phyloP scores from a whole-genome alignment of 64 coral and sea anemone genomes.

The Montipora efflorescens region DNA sequence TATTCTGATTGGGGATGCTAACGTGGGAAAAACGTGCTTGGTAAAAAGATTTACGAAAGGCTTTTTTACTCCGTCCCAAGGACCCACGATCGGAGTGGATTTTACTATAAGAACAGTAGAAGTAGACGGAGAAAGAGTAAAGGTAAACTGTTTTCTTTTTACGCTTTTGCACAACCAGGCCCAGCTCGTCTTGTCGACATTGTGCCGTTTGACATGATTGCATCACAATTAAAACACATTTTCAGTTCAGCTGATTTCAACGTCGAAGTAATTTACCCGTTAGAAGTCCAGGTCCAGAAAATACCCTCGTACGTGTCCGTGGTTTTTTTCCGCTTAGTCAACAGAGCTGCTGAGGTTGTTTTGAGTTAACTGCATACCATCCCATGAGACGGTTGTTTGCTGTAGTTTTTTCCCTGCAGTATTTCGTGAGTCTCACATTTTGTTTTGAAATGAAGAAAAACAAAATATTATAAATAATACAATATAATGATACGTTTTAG shows the following conservation, averaged over 20 bases:
- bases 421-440: neutral
- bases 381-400: too few relatives aligned
- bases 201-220: too few relatives aligned
- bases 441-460: constrained; percentile 11
- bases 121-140: constrained; percentile 93
- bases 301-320: too few relatives aligned
- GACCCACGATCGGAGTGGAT: constrained; percentile 98
- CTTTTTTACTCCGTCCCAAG: constrained; percentile 89
- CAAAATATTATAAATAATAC: constrained; percentile 27
- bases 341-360: too few relatives aligned
- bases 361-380: too few relatives aligned
- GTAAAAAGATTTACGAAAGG: constrained; percentile 95
- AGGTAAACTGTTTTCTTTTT: constrained; percentile 57
- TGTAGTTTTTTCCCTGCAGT: neutral
- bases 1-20: constrained; percentile 96
- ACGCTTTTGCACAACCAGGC: neutral
- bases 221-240: neutral
- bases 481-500: neutral
- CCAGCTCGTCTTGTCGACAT: neutral
- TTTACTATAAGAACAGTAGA: constrained; percentile 98
- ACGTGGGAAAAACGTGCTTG: constrained; percentile 98
- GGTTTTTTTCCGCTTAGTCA: too few relatives aligned
- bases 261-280: neutral
- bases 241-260: neutral
- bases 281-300: too few relatives aligned